phyloP scores from a whole-genome alignment of 1,140 invertebrate species.

The Sinonovacula constricta region DNA sequence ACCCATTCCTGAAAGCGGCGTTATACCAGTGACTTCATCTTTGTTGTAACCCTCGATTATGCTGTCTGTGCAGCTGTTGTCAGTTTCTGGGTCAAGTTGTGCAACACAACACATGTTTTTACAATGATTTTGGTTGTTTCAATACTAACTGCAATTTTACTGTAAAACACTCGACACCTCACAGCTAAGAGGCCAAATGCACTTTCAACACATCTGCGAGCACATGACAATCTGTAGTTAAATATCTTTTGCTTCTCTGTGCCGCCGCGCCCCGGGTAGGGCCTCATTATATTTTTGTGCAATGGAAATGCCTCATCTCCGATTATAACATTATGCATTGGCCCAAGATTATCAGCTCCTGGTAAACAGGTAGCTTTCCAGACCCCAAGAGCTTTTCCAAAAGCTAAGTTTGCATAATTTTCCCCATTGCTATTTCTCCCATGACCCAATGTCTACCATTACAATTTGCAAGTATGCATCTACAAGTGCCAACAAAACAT shows the following conservation, averaged over 20 bases:
- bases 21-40: no score
- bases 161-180: background rate
- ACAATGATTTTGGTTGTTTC: constrained; percentile 3
- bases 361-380: background rate
- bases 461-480: constrained; percentile 2
- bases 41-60: no score
- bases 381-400: constrained; percentile 1
- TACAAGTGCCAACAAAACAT: constrained; percentile 2
- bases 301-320: no score
- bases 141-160: background rate
- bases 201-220: constrained; percentile 9
- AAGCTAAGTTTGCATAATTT: constrained; percentile 3
- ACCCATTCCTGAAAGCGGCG: no score
- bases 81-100: background rate
- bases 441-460: no score
- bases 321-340: no score
- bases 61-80: no score
- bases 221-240: background rate
- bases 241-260: constrained; percentile 7
- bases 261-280: no score
- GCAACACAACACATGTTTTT: background rate
- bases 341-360: background rate
- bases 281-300: no score
- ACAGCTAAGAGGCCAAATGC: background rate
- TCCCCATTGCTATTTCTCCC: no score